phyloP scores from a whole-genome alignment of 2,113 vertebrate genomes.

The Nycticorax nycticorax region DNA sequence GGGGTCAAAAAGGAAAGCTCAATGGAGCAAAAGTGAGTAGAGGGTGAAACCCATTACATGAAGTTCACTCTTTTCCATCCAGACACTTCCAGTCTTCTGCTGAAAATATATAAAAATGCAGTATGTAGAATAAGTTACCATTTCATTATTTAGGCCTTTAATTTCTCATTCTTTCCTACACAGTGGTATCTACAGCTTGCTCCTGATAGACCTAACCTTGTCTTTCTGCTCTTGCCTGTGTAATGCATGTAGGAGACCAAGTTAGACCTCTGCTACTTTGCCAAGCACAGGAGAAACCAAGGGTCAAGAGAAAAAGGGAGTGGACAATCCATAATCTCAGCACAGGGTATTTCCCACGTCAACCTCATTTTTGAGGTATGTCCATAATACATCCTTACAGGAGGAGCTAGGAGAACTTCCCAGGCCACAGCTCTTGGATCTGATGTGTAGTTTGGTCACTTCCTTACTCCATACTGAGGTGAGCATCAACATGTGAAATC shows the following conservation, averaged over 20 bases:
- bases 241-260: neutral
- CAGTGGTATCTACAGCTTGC: neutral
- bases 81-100: neutral
- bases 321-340: neutral
- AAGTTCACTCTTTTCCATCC: neutral
- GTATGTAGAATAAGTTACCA: neutral
- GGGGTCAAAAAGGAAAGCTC: neutral
- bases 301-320: neutral
- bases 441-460: neutral
- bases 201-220: neutral
- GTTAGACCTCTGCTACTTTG: neutral
- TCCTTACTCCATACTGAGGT: neutral
- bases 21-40: neutral
- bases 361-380: neutral
- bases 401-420: neutral
- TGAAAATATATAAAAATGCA: neutral
- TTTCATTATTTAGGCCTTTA: neutral
- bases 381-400: neutral
- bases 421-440: neutral
- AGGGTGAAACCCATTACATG: neutral
- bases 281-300: neutral
- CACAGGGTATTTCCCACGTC: neutral
- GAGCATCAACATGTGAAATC: neutral
- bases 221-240: neutral
- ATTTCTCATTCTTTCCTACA: neutral